Percentiles rank a stretch among this genome's conserved stretches.
Evolutionary conservation across 2,888 invertebrate genomes (phyloP).

Genomic region (Limnephilus rhombicus): DNA sequence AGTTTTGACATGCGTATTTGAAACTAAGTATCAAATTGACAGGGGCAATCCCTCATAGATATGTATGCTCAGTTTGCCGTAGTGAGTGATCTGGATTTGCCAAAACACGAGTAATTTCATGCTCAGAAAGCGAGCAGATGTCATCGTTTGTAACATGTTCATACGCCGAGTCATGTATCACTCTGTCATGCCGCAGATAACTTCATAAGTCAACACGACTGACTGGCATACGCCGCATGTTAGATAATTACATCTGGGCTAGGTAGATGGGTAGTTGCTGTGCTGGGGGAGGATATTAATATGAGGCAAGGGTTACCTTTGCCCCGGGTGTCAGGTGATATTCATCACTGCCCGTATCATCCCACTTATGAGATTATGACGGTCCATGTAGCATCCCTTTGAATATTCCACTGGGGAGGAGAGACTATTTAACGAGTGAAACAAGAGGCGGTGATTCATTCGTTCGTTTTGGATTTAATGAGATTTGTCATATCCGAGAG

Average conservation of each 20-base stretch:
- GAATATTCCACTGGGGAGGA: conserved; percentile 28
- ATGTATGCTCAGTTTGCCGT: neutral
- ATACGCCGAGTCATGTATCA: conserved; percentile 49
- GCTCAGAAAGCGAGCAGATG: conserved; percentile 51
- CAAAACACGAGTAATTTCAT: conserved; percentile 49
- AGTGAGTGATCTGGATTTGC: conserved; percentile 38
- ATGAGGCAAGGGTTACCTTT: conserved; percentile 59
- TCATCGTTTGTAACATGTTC: conserved; percentile 55
- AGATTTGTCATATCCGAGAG: conserved; percentile 42
- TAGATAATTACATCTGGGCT: conserved; percentile 54
- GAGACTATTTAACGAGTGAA: conserved; percentile 42
- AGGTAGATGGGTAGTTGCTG: neutral
- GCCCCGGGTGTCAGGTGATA: conserved; percentile 55
- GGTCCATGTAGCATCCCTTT: conserved; percentile 53
- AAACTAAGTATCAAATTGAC: conserved; percentile 29
- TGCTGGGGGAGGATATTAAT: conserved; percentile 53
- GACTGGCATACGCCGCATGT: conserved; percentile 51
- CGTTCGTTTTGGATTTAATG: conserved; percentile 37
- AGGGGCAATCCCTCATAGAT: conserved; percentile 24
- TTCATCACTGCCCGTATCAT: conserved; percentile 53
- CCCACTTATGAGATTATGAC: conserved; percentile 55
- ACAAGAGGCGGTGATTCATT: conserved; percentile 48
- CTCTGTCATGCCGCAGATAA: conserved; percentile 55
- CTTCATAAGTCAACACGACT: conserved; percentile 52
- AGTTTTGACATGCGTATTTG: conserved; percentile 30